Evolutionary conservation across 2,797 vertebrate genomes (phyloP), one percentile per base, ranked within the genome.

Genomic region (Todus mexicanus): DNA sequence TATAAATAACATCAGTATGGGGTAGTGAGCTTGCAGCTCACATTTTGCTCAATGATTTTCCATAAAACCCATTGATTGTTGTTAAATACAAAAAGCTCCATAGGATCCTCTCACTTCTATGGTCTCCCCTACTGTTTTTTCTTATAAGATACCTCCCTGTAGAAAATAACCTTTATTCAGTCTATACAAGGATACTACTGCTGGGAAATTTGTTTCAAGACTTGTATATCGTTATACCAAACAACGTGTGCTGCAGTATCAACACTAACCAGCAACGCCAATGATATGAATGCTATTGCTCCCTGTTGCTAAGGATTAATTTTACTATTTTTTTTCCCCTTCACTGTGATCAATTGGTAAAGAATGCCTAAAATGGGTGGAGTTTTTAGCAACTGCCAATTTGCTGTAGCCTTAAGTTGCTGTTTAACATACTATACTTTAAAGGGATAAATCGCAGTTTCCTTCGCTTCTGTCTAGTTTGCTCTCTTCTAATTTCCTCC

Each of bases 1-100:
- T 98, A 98, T 98, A 98, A 99, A 99, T 98, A 98, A 99, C 98
- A 98, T 97, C 98, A 97, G 98, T 98, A 98, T 98, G 98, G 97
- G 98, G 98, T 97, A 98, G 97, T 95, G 96, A 96, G 97, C 97
- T 98, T 98, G 97, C 96, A 97, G 97, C 97, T 98, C 97, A 97
- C 98, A 98, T 98, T 98, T 97, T 98, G 96, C 96, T 98, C 98
- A 98, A 98, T 98, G 98, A 98, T 98, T 98, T 98, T 98, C 98
- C 98, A 98, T 98, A 98, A 98, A 98, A 98, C 96, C 97, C 98
- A 98, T 98, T 98, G 98, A 98, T 98, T 98, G 98, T 98, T 98
- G 97, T 98, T 98, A 98, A 98, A 98, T 98, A 98, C 98, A 98
- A 98, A 98, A 98, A 98, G 98, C 98, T 94, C 98, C 97, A 97